These are phyloP conservation scores for Syngnathus acus DNA, from an alignment of 2,797 vertebrate species.

Conservation along the genomic window DNA sequence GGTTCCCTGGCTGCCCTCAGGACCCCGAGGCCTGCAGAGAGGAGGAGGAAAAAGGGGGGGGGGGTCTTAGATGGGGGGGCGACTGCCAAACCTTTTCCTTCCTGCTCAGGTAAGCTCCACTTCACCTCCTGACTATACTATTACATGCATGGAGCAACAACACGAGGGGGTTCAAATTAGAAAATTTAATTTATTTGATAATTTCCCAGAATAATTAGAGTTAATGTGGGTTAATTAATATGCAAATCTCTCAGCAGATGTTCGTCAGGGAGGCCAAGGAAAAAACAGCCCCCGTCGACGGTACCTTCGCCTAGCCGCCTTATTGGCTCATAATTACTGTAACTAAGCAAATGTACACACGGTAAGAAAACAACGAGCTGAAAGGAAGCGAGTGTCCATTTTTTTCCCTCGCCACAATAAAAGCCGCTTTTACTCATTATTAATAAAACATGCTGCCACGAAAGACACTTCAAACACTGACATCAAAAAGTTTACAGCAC, in stretches of 20 bases:
- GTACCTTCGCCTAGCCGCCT: conserved; percentile 96
- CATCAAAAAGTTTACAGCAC: conserved; percentile 60
- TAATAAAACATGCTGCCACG: not conserved
- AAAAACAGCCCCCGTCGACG: conserved; percentile 73
- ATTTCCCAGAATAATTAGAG: conserved; percentile 99
- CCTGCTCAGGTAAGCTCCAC: conserved; percentile 47
- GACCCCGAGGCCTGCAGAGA: conserved; percentile 70
- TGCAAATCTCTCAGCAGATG: conserved; percentile 99
- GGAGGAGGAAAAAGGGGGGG: conserved; percentile 44
- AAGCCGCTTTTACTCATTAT: not conserved
- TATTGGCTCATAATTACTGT: conserved; percentile 99
- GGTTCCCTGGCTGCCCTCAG: conserved; percentile 86
- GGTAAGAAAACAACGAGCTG: conserved; percentile 11
- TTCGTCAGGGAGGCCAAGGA: conserved; percentile 88
- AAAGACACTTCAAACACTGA: not conserved
- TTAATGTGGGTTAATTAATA: conserved; percentile 99
- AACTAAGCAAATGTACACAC: conserved; percentile 99
- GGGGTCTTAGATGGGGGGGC: not conserved
- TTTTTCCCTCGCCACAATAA: not conserved
- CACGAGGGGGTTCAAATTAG: conserved; percentile 93
- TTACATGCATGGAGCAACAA: conserved; percentile 82
- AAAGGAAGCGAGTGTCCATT: not conserved
- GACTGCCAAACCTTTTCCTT: conserved; percentile 12
- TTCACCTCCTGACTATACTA: conserved; percentile 32
- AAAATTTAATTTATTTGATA: conserved; percentile 99